Evolutionary conservation across 2,113 vertebrate species (phyloP).

Genomic region (Heteronetta atricapilla): DNA sequence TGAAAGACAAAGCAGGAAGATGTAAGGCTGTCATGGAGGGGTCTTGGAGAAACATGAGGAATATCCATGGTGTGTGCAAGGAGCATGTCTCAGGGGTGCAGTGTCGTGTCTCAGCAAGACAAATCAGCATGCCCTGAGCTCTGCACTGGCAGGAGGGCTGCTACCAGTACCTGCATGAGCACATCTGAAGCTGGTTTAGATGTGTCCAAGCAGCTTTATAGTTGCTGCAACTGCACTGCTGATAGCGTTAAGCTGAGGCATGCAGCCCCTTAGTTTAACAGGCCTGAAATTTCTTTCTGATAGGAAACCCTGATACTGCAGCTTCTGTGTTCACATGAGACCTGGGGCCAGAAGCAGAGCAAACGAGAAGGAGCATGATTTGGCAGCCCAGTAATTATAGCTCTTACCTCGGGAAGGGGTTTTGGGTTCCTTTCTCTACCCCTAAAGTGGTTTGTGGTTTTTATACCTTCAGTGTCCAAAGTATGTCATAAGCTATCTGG

Average conservation of each 20-base stretch:
- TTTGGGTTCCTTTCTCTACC: background rate
- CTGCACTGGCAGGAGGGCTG: background rate
- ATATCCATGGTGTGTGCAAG: background rate
- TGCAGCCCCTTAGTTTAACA: background rate
- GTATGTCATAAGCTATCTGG: background rate
- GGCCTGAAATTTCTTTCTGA: background rate
- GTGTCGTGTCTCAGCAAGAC: background rate
- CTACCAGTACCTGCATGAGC: background rate
- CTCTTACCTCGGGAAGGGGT: background rate
- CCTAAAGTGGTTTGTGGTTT: background rate
- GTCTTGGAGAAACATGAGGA: background rate
- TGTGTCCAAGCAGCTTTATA: background rate
- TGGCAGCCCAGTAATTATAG: background rate
- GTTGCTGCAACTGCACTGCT: background rate
- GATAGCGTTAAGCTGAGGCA: background rate
- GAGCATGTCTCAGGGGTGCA: background rate
- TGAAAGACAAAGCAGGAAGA: background rate
- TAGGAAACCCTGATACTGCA: background rate
- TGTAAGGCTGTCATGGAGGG: background rate
- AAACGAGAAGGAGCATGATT: fast-evolving
- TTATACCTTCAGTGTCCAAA: background rate
- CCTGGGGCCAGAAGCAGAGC: background rate
- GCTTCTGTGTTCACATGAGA: background rate
- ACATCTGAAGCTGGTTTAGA: background rate
- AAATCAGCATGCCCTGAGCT: fast-evolving